Base-by-base conservation (phyloP, 2,113 vertebrate genomes). In the Entosphenus tridentatus region DNA sequence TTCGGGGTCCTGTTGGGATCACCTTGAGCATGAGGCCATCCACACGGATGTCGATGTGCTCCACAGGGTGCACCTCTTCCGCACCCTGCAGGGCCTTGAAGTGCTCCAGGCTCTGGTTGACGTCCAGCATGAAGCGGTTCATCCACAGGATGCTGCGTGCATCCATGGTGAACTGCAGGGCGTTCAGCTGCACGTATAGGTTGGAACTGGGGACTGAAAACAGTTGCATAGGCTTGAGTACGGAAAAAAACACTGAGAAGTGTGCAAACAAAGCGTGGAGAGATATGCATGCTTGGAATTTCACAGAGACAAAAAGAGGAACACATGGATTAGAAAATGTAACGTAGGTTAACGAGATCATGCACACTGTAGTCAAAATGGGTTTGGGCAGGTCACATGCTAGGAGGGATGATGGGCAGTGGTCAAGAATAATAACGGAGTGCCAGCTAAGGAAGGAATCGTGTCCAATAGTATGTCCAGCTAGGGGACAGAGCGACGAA, bases 141-240 rank as follows among this genome's bases (percentile, higher is more conserved):
- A 92, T 84, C 93, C 93, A 98, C 74, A 98, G 79, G 74, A 97
- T 76, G 3, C 90, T 96, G 56, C 81, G 76, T 16, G 83, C 79
- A 70, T 96, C 87, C 75, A 95, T 71, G 56, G 80, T 89, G 68
- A 96, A 79, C 72, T 83, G 84, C 55, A 98, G 81, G 70, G 84
- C 79, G 8, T 95, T 89, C 75, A 95, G 75, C 79, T 96, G 88
- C 68, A 80, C 67, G 2, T 95, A 97, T 70, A 98, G 81, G 77
- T 86, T 96, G 67, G 89, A 85, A 71, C 82, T 87, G 10, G 93
- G 93, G 70, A 95, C 93, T 98, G 79, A 65, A 58, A 17, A 39
- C 39, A 39, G 4, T 39, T 39, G 39, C 39, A 39, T 39, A 39
- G 39, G 11, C 12, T 54, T 74, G 68, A 68, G 57, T 21, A 73